These are phyloP conservation scores for Octopus sinensis DNA, from an alignment of 1,140 invertebrate genomes.

Conservation along the genomic window DNA sequence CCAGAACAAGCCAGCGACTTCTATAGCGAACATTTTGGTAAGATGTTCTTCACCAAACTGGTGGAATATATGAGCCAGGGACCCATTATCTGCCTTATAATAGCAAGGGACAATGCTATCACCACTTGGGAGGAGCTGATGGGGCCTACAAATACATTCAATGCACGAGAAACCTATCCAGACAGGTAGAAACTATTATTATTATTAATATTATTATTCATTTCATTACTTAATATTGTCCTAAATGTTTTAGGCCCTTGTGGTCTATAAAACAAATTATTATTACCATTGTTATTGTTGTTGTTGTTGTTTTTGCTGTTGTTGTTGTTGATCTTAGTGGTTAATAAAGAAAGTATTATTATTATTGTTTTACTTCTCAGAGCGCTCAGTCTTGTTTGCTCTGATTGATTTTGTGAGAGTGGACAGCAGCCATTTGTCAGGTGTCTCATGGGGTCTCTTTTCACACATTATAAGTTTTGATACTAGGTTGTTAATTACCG, in stretches of 20 bases:
- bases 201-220: neutral
- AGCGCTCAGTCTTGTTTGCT: too few relatives aligned
- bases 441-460: too few relatives aligned
- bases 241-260: neutral
- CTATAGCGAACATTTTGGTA: conserved; percentile 71
- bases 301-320: too few relatives aligned
- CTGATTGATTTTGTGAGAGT: too few relatives aligned
- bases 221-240: neutral
- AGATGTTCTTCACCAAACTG: conserved; percentile 70
- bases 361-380: too few relatives aligned
- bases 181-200: conserved; percentile 54
- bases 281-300: too few relatives aligned
- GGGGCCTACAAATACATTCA: conserved; percentile 66
- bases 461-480: too few relatives aligned
- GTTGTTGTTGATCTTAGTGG: too few relatives aligned
- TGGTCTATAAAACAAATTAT: too few relatives aligned
- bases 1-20: conserved; percentile 80
- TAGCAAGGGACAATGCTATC: conserved; percentile 67
- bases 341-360: too few relatives aligned
- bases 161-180: conserved; percentile 71
- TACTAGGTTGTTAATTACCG: too few relatives aligned
- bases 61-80: conserved; percentile 75
- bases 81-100: conserved; percentile 69
- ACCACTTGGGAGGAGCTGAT: conserved; percentile 70
- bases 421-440: too few relatives aligned